Evolutionary conservation across 2,797 vertebrate genomes (phyloP), one percentile per base, ranked within the genome.

Genomic region (Pseudomugil gertrudae): DNA sequence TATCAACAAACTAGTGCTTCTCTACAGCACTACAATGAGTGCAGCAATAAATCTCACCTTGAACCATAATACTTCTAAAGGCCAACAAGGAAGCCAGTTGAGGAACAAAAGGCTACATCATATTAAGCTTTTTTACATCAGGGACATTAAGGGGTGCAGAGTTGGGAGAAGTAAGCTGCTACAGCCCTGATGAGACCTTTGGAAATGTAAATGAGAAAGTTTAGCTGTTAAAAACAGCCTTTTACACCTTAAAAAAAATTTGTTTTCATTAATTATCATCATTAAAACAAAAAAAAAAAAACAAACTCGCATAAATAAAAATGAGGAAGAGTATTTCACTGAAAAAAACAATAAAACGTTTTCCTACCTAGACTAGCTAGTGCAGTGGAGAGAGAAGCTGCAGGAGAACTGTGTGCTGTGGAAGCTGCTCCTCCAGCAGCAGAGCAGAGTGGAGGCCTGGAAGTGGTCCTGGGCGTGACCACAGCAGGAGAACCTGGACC

Each of bases 401-500:
- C 30, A 15, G 74, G 2, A 33, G 73, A 64, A 50, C 78, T 61
- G 17, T 50, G 86, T 36, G 74, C 62, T 0, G 86, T 83, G 38
- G 90, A 85, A 64, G 90, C 87, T 1, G 84, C 10, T 73, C 92
- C 72, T 19, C 78, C 68, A 9, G 66, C 45, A 5, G 79, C 6
- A 35, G 86, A 53, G 51, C 45, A 32, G 66, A 76, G 15, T 23
- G 80, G 72, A 78, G 91, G 62, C 80, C 88, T 80, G 78, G 91
- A 83, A 65, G 78, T 91, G 74, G 93, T 92, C 91, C 95, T 93
- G 14, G 97, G 97, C 54, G 95, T 96, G 81, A 99, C 96, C 61
- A 98, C 98, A 0, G 98, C 96, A 0, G 98, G 98, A 55, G 98
- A 99, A 32, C 96, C 97, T 0, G 98, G 97, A 29, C 96, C 97